Evolutionary conservation across 2,888 invertebrate species (phyloP).

Genomic region (Apamea crenata): DNA sequence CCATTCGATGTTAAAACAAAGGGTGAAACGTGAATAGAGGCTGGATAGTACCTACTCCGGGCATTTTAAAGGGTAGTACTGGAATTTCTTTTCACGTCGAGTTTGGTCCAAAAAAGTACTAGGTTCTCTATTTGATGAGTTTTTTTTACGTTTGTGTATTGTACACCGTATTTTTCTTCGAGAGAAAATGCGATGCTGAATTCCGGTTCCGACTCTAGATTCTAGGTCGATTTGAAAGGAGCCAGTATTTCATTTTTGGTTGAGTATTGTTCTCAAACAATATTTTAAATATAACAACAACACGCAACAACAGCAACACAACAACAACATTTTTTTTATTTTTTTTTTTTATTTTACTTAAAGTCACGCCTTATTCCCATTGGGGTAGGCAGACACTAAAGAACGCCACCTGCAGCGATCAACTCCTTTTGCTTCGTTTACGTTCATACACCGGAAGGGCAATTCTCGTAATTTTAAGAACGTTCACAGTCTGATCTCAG

Average conservation of each 20-base stretch:
- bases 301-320: too few relatives aligned
- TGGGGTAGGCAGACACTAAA: too few relatives aligned
- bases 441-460: too few relatives aligned
- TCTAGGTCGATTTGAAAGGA: neutral
- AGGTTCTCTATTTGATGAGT: neutral
- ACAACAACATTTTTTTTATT: too few relatives aligned
- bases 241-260: neutral
- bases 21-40: neutral
- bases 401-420: too few relatives aligned
- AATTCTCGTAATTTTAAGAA: too few relatives aligned
- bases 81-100: neutral
- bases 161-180: neutral
- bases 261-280: neutral
- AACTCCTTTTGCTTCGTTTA: too few relatives aligned
- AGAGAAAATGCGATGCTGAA: neutral
- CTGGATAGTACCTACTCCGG: neutral
- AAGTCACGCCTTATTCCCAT: too few relatives aligned
- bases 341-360: too few relatives aligned
- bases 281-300: too few relatives aligned
- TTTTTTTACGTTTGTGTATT: neutral
- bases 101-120: neutral
- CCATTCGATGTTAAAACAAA: conserved; percentile 40
- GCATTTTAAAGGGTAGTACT: neutral
- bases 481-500: too few relatives aligned
- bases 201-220: neutral